Evolutionary conservation across 1,140 invertebrate genomes (phyloP), one percentile per base, ranked within the genome.

Genomic region (Diorhabda carinulata): DNA sequence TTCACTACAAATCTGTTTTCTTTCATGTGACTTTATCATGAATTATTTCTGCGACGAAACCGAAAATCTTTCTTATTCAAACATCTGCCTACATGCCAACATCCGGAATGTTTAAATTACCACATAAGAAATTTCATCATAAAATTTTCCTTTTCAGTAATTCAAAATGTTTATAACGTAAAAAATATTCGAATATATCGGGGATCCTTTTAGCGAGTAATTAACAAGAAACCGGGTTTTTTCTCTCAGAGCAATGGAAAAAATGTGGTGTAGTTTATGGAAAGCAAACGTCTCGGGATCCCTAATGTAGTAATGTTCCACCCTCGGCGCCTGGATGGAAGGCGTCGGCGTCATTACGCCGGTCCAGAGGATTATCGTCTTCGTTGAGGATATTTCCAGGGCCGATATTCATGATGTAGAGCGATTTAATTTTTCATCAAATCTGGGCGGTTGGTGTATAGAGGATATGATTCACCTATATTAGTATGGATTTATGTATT

Each of bases 361-460:
- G 47, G 47, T 52, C 47, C 47, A 52, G 47, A 52, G 47, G 47
- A 52, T 52, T 52, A 52, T 52, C 47, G 47, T 52, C 47, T 52
- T 52, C 47, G 47, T 52, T 52, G 47, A 25, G 47, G 47, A 52
- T 52, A 52, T 52, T 52, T 52, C 47, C 47, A 52, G 47, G 47
- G 47, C 47, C 47, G 47, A 52, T 52, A 52, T 52, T 52, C 47
- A 52, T 52, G 47, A 52, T 52, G n/a, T 52, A 52, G n/a, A 52
- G 47, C 47, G 47, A 52, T 52, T 52, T 52, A 52, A 52, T 52
- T 52, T 52, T 52, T 52, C 47, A 52, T 52, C 47, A 9, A 9
- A 8, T 52, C n/a, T 52, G 47, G 47, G 6, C 6, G 47, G 47
- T 9, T 25, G 25, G 25, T 25, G 25, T 25, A 25, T 25, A 25